Conservation (phyloP, 2,888 invertebrate species). For the Ditula angustiorana region DNA sequence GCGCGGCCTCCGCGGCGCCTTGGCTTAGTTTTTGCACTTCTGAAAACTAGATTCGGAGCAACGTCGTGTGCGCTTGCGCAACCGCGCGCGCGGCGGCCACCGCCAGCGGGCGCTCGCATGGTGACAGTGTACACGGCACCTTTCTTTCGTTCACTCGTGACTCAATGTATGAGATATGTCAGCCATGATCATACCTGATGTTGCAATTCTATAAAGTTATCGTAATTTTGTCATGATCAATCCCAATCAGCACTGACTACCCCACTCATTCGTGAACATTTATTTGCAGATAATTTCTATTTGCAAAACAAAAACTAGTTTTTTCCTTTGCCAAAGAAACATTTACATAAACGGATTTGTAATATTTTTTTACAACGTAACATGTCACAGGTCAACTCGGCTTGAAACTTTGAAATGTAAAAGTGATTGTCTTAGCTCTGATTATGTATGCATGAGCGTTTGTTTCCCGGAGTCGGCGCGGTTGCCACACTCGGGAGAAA, state of each 20-base stretch:
- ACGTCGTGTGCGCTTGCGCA: slow-evolving; percentile 28
- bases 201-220: too few species aligned
- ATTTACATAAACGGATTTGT: not conserved
- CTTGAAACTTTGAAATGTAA: not conserved
- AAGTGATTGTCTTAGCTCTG: not conserved
- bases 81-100: slow-evolving; percentile 2
- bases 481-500: not conserved
- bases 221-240: too few species aligned
- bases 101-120: not conserved
- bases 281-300: not conserved
- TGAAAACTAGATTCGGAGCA: slow-evolving; percentile 36
- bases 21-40: slow-evolving; percentile 31
- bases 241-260: not conserved
- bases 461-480: not conserved
- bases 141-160: too few species aligned
- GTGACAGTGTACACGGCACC: not conserved
- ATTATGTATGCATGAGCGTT: not conserved
- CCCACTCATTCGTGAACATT: not conserved
- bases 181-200: too few species aligned
- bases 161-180: too few species aligned
- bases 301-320: not conserved
- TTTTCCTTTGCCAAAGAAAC: not conserved
- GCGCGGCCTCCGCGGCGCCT: slow-evolving; percentile 28
- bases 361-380: not conserved
- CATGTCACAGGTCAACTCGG: not conserved